Conservation (phyloP, 2,113 vertebrate species). For the Microtus pennsylvanicus region DNA sequence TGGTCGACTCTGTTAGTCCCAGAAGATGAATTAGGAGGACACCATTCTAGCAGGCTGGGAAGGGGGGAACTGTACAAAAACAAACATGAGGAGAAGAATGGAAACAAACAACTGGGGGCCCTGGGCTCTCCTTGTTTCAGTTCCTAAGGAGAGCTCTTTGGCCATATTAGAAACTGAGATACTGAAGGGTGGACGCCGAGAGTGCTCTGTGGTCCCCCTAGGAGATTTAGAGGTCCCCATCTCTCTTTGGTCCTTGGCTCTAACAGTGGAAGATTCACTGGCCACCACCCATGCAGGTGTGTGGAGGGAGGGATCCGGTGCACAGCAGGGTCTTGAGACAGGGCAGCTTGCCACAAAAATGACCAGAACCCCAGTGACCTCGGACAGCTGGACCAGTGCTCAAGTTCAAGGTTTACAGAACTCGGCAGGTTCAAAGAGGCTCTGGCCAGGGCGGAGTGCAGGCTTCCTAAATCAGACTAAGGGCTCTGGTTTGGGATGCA, state of each 20-base stretch:
- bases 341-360: background rate
- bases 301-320: background rate
- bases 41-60: background rate
- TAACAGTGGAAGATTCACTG: background rate
- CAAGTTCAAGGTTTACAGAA: background rate
- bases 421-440: background rate
- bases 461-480: background rate
- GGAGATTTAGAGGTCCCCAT: background rate
- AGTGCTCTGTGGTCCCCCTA: background rate
- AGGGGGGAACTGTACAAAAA: background rate
- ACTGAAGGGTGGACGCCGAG: background rate
- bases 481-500: background rate
- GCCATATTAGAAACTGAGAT: background rate
- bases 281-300: no score
- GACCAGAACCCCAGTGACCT: background rate
- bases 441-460: fast-evolving
- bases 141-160: background rate
- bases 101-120: background rate
- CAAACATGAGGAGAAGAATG: background rate
- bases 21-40: background rate
- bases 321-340: background rate
- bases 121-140: background rate
- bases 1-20: background rate
- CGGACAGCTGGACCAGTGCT: background rate
- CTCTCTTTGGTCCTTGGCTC: background rate